Base-by-base conservation (phyloP, 2,797 vertebrate genomes). In the Meda fulgida region DNA sequence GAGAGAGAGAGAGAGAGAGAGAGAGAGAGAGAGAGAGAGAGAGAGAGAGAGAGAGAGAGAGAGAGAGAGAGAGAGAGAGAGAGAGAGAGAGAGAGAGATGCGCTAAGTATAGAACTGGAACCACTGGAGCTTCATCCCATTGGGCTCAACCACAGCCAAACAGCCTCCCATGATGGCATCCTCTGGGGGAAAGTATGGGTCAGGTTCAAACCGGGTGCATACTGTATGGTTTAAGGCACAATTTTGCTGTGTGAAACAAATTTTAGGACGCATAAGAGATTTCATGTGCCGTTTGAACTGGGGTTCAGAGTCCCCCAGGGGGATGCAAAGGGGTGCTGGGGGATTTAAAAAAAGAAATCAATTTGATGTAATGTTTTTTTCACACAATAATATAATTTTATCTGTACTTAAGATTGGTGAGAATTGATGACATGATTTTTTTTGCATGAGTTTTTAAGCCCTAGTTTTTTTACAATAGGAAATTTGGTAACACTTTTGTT, bases 51-150 rank as follows among this genome's bases (percentile, higher is more conserved):
- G 13, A 31, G 71, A 80, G 34, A 21, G 23, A 40, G 11, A n/a
- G 29, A 31, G 19, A 14, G 3, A n/a, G 38, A 31, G 51, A 10
- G 66, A 78, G 36, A 65, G 18, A 11, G 34, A 10, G n/a, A 31
- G 13, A 19, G 14, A 46, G 10, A 11, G 40, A 0, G 40, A 3
- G 40, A 10, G 38, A 1, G 3, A 8, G 23, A 51, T n/a, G 21
- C 26, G 34, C 83, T 85, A 80, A 80, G 53, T 83, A 85, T 89
- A 80, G 53, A 76, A 73, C 58, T 55, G 48, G 36, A 86, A 69
- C 46, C 79, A 58, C 43, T 66, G 34, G 66, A 82, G 85, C 34
- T 66, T 81, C 70, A 43, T 46, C 53, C 70, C 69, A 83, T 29
- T 66, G 80, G 80, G 66, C 21, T 34, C 58, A 71, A 21, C 51